Base-by-base conservation (phyloP, 2,113 vertebrate species). In the Elephantulus edwardii region DNA sequence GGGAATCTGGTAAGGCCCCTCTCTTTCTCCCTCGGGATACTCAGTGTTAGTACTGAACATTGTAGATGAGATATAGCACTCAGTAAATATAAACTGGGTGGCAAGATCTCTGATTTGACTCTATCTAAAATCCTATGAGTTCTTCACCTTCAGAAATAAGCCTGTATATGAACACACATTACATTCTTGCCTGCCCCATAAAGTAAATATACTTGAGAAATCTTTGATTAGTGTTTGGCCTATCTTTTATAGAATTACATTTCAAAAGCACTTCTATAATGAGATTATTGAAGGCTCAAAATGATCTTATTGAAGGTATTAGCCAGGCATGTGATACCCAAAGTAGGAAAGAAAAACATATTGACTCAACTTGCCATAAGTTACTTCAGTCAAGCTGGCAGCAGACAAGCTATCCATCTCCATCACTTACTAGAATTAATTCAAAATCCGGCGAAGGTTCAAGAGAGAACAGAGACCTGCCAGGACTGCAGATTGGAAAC, bases 341-440 rank as follows among this genome's bases (percentile, higher is more conserved):
- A 91, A 71, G 76, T 94, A 86, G 71, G 79, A 86, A 93, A 92
- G 86, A 90, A 94, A 93, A 91, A 68, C 64, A 83, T 62, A 89
- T 93, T 86, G 86, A 90, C 58, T 92, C 70, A 88, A 77, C 60
- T 94, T 92, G 78, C 68, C 46, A 89, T 89, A 90, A 89, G 40
- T 90, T 85, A 85, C 58, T 91, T 77, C 56, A 78, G 48, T 84
- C 52, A 90, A 64, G 77, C 9, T 93, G 91, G 84, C 92, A 91
- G 79, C 7, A 64, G 50, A 30, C 66, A 87, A 86, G 48, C 66
- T 33, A 35, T 54, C 66, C 60, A 74, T 88, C 46, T 77, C 81
- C 54, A 86, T 58, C 66, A 80, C 92, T 94, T 90, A 79, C 70
- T 91, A 95, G 92, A 95, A 93, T 92, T 91, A 90, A 88, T 93